Percentiles rank a stretch among this genome's conserved stretches.
phyloP scores from a whole-genome alignment of 2,888 invertebrate genomes.

The Cataglyphis rosenhaueri region DNA sequence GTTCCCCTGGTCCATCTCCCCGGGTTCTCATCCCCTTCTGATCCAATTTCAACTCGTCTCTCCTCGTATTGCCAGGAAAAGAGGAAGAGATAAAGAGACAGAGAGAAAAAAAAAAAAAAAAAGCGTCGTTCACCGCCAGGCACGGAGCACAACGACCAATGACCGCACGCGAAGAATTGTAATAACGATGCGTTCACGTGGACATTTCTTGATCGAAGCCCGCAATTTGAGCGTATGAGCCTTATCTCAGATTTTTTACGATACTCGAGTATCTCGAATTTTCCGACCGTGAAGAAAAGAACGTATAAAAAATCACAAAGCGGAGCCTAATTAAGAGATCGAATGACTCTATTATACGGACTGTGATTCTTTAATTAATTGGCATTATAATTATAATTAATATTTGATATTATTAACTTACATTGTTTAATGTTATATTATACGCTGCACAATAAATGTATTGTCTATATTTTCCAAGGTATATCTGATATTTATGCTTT shows the following conservation, averaged over 20 bases:
- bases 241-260: slow-evolving; percentile 14
- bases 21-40: background rate
- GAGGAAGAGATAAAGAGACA: background rate
- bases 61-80: slow-evolving; percentile 10
- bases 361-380: slow-evolving; percentile 5
- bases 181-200: slow-evolving; percentile 40
- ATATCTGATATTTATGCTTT: background rate
- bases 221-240: slow-evolving; percentile 1
- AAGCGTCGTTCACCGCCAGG: slow-evolving; percentile 27
- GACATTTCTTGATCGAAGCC: slow-evolving; percentile 21
- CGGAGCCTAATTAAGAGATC: slow-evolving; percentile 12
- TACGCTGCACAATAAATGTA: background rate
- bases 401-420: background rate
- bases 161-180: slow-evolving; percentile 34
- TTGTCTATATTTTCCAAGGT: background rate
- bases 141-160: slow-evolving; percentile 21
- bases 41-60: slow-evolving; percentile 50
- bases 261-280: slow-evolving; percentile 28
- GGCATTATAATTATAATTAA: background rate
- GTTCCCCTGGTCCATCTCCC: slow-evolving; percentile 35
- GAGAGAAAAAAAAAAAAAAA: background rate
- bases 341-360: background rate
- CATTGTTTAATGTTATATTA: background rate
- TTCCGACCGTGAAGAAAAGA: background rate
- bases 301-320: background rate